Base-by-base conservation (phyloP, 2,888 invertebrate species). In the Alloscopus bannaensis region DNA sequence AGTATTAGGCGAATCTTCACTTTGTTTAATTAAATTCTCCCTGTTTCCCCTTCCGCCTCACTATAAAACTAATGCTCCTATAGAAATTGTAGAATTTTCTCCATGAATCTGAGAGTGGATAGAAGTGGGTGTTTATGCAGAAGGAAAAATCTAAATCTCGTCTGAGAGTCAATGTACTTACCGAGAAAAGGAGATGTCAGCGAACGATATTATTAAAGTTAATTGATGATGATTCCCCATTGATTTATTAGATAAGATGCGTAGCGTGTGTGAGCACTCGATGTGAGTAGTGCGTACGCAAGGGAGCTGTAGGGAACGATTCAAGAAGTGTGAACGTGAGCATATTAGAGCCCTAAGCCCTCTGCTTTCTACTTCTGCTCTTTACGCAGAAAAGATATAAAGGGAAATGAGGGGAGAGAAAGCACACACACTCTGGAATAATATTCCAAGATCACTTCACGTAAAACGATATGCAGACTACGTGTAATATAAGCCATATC, bases 211-310 rank as follows among this genome's bases (percentile, higher is more conserved):
- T 47, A 66, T 57, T 75, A 66, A 57, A 29, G 18, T 31, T 75
- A 75, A 75, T 66, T 75, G 75, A 68, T 31, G 68, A 68, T 60
- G 66, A 76, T 68, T 76, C 57, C 52, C 68, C 66, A 36, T 57
- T 68, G 76, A 76, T 68, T 76, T 76, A 76, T 62, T 40, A 20
- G 60, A 65, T 60, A 60, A 60, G 50, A 45, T 68, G 40, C 59
- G 57, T 57, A 45, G 20, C 31, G 36, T 20, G 22, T 52, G 20
- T 47, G 18, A 26, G 42, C 20, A n/a, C n/a, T n/a, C n/a, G n/a
- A n/a, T n/a, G n/a, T n/a, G n/a, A n/a, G n/a, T n/a, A n/a, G n/a
- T n/a, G 26, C 42, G 42, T 47, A 64, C 47, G 26, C 20, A n/a
- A 18, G 42, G 52, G 29, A 22, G 47, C 20, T 40, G n/a, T 60